Evolutionary conservation across 2,113 vertebrate genomes (phyloP).

Genomic region (Mohoua ochrocephala): DNA sequence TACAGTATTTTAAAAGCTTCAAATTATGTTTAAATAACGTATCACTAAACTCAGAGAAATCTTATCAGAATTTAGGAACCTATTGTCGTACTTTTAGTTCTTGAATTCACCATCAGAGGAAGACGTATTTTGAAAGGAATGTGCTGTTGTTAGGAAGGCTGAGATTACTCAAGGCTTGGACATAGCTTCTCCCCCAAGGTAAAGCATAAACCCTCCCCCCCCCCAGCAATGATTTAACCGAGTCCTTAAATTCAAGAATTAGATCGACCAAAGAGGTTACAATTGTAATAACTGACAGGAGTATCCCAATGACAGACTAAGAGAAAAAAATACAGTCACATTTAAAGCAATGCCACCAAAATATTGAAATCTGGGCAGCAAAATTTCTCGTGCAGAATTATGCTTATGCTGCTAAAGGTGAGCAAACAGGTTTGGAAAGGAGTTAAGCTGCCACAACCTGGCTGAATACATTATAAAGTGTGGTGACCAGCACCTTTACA

Average conservation of each 20-base stretch:
- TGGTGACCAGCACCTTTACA: background rate
- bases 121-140: constrained; percentile 59
- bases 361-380: background rate
- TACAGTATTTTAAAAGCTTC: constrained; percentile 80
- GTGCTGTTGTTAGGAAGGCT: constrained; percentile 7
- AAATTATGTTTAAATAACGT: constrained; percentile 76
- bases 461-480: background rate
- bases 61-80: constrained; percentile 74
- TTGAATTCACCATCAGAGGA: constrained; percentile 52
- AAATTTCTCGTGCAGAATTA: background rate
- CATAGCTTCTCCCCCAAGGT: background rate
- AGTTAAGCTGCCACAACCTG: background rate
- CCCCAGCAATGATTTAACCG: background rate
- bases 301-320: background rate
- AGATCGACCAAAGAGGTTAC: background rate
- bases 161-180: background rate
- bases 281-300: background rate
- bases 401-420: background rate
- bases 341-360: background rate
- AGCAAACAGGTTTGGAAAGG: background rate
- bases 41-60: constrained; percentile 69
- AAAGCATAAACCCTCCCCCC: background rate
- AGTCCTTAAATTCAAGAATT: background rate
- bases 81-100: constrained; percentile 63
- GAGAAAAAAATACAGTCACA: background rate